Evolutionary conservation across 2,888 invertebrate genomes (phyloP), one percentile per base, ranked within the genome.

Genomic region (Neoitamus cyanurus): DNA sequence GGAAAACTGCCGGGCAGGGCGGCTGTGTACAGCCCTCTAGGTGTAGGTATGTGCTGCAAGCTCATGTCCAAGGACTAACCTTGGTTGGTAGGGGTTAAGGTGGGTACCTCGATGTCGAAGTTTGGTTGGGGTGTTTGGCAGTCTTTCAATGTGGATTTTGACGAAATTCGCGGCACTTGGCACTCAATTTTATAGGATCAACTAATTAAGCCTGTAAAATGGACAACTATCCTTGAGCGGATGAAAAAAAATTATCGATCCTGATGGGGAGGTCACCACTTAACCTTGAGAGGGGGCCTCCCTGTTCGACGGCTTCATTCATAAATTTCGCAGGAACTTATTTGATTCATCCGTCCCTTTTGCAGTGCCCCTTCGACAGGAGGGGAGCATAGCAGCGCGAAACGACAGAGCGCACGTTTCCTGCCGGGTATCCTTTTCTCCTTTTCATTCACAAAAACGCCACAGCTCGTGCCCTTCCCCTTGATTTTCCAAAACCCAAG

Each of bases 281-380:
- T 31, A 82, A 31, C 83, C 36, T 46, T 36, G 58, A 80, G 73
- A 68, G 20, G 72, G 69, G 70, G 6, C 13, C 68, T 48, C 20
- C 58, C 20, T 25, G 25, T 58, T 58, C 5, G 20, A 34, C 31
- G 36, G 58, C 73, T 85, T 85, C 85, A 85, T 85, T 85, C 85
- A 85, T 85, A 82, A 85, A 85, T 72, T 80, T 37, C 58, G n/a
- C 31, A 84, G 85, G 85, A 15, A 83, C 68, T 72, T 42, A 3
- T 20, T n/a, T 9, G 25, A 30, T 31, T 82, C 68, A 58, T 42
- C 77, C 72, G 20, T 58, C 58, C 25, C 25, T 25, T 15, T 9
- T 20, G 20, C 58, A 20, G 7, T 58, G 2, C 58, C 58, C 58
- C 58, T 77, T 20, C 48, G 15, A 36, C 42, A n/a, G 36, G 15